Evolutionary conservation across 2,888 invertebrate genomes (phyloP).

Genomic region (Leistus spinibarbis): DNA sequence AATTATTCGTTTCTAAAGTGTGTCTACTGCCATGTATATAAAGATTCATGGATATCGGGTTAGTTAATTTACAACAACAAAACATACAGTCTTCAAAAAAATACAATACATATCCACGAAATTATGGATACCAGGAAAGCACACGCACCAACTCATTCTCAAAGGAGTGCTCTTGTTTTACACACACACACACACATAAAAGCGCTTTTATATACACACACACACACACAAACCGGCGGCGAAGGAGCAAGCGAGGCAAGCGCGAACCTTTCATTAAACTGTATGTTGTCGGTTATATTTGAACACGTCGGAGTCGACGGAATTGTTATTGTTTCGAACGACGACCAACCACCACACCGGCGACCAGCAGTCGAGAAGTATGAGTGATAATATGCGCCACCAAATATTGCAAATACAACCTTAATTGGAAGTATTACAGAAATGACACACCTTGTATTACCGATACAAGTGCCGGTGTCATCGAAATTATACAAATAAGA

Average conservation of each 20-base stretch:
- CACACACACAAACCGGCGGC: neutral
- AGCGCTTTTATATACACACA: neutral
- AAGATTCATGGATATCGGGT: neutral
- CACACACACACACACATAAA: neutral
- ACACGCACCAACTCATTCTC: neutral
- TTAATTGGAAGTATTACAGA: no score
- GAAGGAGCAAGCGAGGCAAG: constrained; percentile 14
- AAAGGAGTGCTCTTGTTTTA: neutral
- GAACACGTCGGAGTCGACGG: neutral
- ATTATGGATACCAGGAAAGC: neutral
- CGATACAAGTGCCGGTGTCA: no score
- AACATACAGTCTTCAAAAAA: neutral
- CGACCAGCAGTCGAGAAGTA: no score
- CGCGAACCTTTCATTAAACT: constrained; percentile 31
- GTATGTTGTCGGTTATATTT: constrained; percentile 9
- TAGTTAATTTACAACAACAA: neutral
- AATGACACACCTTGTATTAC: no score
- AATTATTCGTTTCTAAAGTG: no score
- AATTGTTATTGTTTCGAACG: constrained; percentile 4
- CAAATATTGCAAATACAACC: no score
- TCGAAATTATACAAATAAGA: no score
- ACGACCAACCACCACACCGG: no score
- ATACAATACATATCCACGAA: neutral
- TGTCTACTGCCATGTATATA: no score
- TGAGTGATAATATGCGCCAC: no score